A percentile compares a stretch with the other conserved stretches of the same genome.
Conservation (phyloP, 2,113 vertebrate species). For the Cavia porcellus region DNA sequence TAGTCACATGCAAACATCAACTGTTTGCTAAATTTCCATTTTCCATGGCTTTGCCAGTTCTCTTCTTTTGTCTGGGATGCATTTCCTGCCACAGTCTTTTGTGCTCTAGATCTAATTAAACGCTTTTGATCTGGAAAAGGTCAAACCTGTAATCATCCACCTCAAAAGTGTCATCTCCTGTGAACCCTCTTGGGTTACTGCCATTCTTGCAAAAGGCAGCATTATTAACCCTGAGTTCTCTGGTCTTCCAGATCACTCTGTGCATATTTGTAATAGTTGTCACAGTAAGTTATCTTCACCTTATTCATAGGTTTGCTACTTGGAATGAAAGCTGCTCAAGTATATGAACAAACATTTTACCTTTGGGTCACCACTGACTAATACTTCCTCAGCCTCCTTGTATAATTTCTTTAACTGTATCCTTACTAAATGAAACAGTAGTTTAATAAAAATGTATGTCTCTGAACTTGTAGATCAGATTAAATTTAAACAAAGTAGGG, state of each 20-base stretch:
- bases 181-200: not conserved
- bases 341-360: not conserved
- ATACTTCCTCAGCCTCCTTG: not conserved
- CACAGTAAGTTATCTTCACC: not conserved
- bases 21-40: not conserved
- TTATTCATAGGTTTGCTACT: not conserved
- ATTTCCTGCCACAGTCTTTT: not conserved
- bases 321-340: not conserved
- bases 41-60: not conserved
- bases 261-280: not conserved
- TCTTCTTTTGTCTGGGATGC: not conserved
- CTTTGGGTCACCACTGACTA: not conserved
- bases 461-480: not conserved
- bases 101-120: slow-evolving; percentile 55
- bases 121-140: slow-evolving; percentile 46
- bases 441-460: not conserved
- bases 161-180: not conserved
- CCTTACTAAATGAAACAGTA: not conserved
- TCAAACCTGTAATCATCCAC: slow-evolving; percentile 44
- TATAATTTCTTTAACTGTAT: not conserved
- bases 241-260: not conserved
- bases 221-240: not conserved
- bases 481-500: slow-evolving; percentile 4
- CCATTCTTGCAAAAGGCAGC: not conserved
- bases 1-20: not conserved